phyloP scores from a whole-genome alignment of 2,797 vertebrate species.

The Gastrophryne carolinensis region DNA sequence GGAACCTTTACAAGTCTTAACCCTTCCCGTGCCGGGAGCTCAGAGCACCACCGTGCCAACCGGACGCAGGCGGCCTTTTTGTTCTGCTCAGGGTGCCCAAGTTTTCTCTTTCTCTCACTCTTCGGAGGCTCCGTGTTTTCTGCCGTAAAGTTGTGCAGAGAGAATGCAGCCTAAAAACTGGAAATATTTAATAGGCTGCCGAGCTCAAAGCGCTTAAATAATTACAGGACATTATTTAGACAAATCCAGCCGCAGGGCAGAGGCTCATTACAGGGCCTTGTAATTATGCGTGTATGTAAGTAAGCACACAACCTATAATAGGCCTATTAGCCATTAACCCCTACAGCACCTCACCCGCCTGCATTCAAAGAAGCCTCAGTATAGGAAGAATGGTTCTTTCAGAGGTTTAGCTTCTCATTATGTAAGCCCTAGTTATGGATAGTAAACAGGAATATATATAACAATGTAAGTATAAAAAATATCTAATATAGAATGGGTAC shows the following conservation, averaged over 20 bases:
- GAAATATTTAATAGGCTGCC: conserved; percentile 11
- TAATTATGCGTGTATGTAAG: conserved; percentile 32
- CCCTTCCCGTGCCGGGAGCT: not conserved
- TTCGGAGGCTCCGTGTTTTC: not conserved
- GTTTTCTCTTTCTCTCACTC: not conserved
- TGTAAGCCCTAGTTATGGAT: too few species aligned
- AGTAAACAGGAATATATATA: too few species aligned
- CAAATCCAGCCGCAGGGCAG: not conserved
- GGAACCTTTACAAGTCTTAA: not conserved
- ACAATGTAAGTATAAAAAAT: too few species aligned
- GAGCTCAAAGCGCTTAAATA: conserved; percentile 20
- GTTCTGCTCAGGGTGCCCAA: not conserved
- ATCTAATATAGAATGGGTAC: too few species aligned
- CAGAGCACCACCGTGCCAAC: not conserved
- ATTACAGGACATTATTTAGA: conserved; percentile 19
- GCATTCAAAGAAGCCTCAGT: too few species aligned
- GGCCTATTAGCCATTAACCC: conserved; percentile 29
- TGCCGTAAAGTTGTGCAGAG: not conserved
- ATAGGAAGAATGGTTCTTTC: too few species aligned
- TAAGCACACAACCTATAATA: conserved; percentile 22
- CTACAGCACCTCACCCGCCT: too few species aligned
- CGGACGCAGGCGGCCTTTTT: not conserved
- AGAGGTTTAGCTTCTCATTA: too few species aligned
- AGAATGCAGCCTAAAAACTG: not conserved
- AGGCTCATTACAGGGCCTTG: conserved; percentile 19